These are phyloP conservation scores for Temnothorax longispinosus DNA, from an alignment of 1,140 invertebrate genomes.

Conservation along the genomic window DNA sequence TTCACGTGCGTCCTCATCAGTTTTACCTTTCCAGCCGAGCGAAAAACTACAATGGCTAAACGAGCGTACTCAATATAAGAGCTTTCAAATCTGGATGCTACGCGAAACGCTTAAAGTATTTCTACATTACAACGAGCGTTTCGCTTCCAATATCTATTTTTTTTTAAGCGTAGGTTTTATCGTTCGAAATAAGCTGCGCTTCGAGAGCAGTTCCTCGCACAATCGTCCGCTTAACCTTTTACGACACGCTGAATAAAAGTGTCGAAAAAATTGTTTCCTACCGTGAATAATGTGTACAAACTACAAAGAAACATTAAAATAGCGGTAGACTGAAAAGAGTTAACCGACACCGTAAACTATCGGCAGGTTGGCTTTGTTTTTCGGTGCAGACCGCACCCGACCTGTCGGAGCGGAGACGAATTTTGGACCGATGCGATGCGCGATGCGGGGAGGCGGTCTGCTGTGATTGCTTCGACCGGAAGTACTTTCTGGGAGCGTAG, in stretches of 20 bases:
- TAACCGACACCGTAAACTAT: conserved; percentile 43
- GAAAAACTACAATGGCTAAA: conserved; percentile 62
- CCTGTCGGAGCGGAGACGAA: conserved; percentile 69
- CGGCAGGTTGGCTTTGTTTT: conserved; percentile 59
- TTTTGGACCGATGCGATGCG: conserved; percentile 48
- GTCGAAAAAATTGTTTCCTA: not conserved
- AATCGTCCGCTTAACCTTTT: conserved; percentile 50
- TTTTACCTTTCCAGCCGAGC: conserved; percentile 27
- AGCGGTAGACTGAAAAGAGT: not conserved
- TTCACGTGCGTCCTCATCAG: conserved; percentile 55
- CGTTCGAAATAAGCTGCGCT: conserved; percentile 39
- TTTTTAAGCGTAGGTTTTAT: conserved; percentile 33
- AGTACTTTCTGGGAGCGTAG: conserved; percentile 72
- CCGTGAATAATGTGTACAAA: conserved; percentile 7
- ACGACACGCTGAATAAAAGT: not conserved
- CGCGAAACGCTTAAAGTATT: conserved; percentile 49
- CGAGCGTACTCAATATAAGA: conserved; percentile 60
- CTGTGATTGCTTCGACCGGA: conserved; percentile 73
- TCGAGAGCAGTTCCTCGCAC: not conserved
- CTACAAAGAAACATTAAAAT: conserved; percentile 6
- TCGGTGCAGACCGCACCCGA: conserved; percentile 52
- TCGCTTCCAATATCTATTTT: conserved; percentile 59
- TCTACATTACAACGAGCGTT: conserved; percentile 22
- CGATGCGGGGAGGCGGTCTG: not conserved
- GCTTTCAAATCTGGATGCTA: conserved; percentile 62